Conservation (phyloP, 1,140 invertebrate genomes). For the Rhagoletis pomonella region DNA sequence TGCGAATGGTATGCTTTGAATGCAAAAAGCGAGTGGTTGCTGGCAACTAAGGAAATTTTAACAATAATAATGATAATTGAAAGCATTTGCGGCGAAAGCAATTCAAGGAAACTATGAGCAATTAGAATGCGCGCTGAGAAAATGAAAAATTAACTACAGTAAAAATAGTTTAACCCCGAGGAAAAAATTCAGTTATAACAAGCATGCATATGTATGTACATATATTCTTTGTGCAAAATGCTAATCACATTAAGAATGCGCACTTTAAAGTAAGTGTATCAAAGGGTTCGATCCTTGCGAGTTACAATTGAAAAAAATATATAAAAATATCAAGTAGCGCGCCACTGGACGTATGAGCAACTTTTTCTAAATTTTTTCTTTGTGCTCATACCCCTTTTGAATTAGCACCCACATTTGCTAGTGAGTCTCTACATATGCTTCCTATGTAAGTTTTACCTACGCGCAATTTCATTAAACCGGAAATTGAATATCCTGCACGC, state of each 20-base stretch:
- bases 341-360: background rate
- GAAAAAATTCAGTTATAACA: background rate
- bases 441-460: background rate
- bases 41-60: too few relatives aligned
- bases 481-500: conserved; percentile 35
- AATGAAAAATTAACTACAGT: background rate
- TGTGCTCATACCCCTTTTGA: too few relatives aligned
- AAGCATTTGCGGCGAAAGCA: too few relatives aligned
- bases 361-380: background rate
- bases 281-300: background rate
- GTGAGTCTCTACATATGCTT: background rate
- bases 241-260: conserved; percentile 24
- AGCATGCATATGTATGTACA: background rate
- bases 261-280: background rate
- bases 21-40: too few relatives aligned
- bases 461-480: conserved; percentile 10
- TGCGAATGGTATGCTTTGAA: too few relatives aligned
- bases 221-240: background rate
- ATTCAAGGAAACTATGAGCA: too few relatives aligned
- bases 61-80: too few relatives aligned
- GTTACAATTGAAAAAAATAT: background rate
- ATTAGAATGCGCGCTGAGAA: too few relatives aligned
- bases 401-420: too few relatives aligned
- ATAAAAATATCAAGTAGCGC: background rate
- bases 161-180: background rate